These are phyloP conservation scores for Lapara coniferarum DNA, from an alignment of 2,888 invertebrate genomes.

Conservation along the genomic window DNA sequence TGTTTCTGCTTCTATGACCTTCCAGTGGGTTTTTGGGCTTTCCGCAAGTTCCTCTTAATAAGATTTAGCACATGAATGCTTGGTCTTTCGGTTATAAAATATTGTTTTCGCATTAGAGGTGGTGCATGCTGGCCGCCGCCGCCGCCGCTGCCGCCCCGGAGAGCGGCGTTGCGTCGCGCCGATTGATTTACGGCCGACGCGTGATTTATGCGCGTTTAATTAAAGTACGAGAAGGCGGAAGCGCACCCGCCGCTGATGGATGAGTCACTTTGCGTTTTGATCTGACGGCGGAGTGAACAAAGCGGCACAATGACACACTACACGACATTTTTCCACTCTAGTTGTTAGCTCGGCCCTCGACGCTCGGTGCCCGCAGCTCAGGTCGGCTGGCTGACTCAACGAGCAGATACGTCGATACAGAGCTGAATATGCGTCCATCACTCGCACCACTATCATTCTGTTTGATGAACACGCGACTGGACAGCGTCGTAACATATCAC, in stretches of 20 bases:
- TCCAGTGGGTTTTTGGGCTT: too few relatives aligned
- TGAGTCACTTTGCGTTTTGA: slow-evolving; percentile 28
- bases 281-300: slow-evolving; percentile 15
- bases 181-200: slow-evolving; percentile 68
- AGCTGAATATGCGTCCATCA: neutral
- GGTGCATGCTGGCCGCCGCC: neutral
- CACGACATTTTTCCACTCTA: neutral
- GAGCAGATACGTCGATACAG: neutral
- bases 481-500: too few relatives aligned
- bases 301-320: slow-evolving; percentile 21
- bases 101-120: neutral
- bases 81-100: too few relatives aligned
- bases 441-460: too few relatives aligned
- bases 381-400: neutral
- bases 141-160: neutral
- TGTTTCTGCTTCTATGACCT: too few relatives aligned
- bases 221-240: slow-evolving; percentile 77
- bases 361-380: too few relatives aligned
- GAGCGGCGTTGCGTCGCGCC: slow-evolving; percentile 37
- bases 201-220: slow-evolving; percentile 78
- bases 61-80: too few relatives aligned
- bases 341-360: neutral
- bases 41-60: neutral
- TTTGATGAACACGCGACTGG: too few relatives aligned
- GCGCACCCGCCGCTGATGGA: slow-evolving; percentile 33